Percentiles rank a stretch among this genome's conserved stretches.
These are phyloP conservation scores for Passer domesticus DNA, from an alignment of 2,113 vertebrate species.

Conservation along the genomic window DNA sequence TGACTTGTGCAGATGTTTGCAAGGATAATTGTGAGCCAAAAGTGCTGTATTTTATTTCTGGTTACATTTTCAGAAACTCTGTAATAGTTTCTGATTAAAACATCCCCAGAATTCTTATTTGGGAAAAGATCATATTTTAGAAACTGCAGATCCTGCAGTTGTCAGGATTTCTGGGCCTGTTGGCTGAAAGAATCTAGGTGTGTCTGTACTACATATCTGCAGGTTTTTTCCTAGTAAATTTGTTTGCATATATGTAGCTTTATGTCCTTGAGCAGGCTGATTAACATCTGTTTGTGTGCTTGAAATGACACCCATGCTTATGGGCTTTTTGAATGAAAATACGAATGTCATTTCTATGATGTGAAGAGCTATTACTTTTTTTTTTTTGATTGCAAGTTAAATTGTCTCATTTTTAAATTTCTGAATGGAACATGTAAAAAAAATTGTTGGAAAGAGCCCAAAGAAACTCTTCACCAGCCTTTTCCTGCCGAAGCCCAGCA, in stretches of 20 bases:
- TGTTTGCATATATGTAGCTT: background rate
- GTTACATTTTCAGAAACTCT: background rate
- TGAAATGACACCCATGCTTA: background rate
- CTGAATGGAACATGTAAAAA: background rate
- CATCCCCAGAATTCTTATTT: background rate
- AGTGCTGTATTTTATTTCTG: background rate
- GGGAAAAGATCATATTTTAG: background rate
- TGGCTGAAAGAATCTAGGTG: background rate
- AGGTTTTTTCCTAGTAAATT: background rate
- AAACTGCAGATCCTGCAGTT: background rate
- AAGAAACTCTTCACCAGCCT: background rate
- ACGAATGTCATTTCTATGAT: background rate
- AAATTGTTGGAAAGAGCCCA: background rate
- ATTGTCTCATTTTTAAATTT: background rate
- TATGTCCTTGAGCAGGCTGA: background rate
- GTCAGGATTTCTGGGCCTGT: background rate
- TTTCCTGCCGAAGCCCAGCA: background rate
- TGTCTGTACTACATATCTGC: background rate
- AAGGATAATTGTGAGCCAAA: background rate
- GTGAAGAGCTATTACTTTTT: background rate
- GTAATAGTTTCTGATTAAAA: background rate
- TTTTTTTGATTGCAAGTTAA: background rate
- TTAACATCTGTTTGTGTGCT: background rate
- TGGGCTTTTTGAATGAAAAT: background rate
- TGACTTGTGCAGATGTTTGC: background rate